Evolutionary conservation across 1,140 invertebrate species (phyloP).

Genomic region (Drosophila albomicans): DNA sequence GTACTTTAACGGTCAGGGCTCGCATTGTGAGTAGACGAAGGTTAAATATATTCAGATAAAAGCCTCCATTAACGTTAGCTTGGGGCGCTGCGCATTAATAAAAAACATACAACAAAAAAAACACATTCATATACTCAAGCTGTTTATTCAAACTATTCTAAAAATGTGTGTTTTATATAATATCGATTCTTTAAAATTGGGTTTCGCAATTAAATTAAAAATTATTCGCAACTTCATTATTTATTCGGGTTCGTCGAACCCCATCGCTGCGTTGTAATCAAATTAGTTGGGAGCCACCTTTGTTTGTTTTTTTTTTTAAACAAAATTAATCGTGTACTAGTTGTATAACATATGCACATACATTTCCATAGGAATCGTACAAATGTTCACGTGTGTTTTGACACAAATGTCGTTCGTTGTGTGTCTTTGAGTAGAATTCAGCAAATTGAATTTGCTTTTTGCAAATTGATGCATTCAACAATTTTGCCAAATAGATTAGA

Average conservation of each 20-base stretch:
- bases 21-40: slow-evolving; percentile 47
- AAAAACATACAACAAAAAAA: background rate
- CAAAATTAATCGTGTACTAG: no score
- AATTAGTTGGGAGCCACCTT: no score
- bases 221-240: no score
- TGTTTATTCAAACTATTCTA: no score
- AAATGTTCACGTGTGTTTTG: background rate
- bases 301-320: no score
- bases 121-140: background rate
- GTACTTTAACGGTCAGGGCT: slow-evolving; percentile 57
- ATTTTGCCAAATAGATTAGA: slow-evolving; percentile 24
- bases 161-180: no score
- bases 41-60: slow-evolving; percentile 41
- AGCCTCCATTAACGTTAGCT: slow-evolving; percentile 1
- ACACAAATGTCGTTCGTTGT: background rate
- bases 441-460: slow-evolving; percentile 16
- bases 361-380: background rate
- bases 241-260: no score
- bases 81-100: background rate
- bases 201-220: no score
- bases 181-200: no score
- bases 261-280: no score
- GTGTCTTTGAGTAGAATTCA: slow-evolving; percentile 11
- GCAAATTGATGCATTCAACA: slow-evolving; percentile 34
- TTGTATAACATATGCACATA: background rate